Conservation (phyloP, 2,797 vertebrate species). For the Pyrocephalus nanus region DNA sequence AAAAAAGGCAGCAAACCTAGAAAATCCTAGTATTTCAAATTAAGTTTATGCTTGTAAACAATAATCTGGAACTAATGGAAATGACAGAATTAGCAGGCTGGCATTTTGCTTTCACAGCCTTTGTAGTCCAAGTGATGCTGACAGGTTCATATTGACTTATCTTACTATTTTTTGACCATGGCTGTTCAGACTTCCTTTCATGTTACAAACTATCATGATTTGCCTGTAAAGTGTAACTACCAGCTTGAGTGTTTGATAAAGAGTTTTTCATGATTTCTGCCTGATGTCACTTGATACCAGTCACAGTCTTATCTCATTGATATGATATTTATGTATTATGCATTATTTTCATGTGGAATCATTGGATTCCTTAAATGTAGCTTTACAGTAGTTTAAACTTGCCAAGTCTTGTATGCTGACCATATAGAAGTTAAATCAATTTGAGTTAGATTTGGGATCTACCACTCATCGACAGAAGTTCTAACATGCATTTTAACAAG, state of each 20-base stretch:
- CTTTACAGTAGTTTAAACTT: background rate
- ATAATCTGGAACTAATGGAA: background rate
- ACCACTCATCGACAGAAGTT: background rate
- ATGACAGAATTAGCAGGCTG: background rate
- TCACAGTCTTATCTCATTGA: background rate
- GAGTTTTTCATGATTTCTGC: background rate
- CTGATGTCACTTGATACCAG: background rate
- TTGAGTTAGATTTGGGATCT: background rate
- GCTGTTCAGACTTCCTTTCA: background rate
- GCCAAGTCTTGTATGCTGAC: background rate
- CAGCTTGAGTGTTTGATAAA: background rate
- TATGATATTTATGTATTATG: background rate
- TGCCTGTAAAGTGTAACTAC: background rate
- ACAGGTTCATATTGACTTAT: background rate
- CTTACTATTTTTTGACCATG: background rate
- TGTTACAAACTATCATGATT: background rate
- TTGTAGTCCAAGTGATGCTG: background rate
- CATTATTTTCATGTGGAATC: background rate
- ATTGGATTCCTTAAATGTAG: background rate
- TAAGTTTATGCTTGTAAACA: background rate
- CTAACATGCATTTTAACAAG: background rate
- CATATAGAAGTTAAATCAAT: background rate
- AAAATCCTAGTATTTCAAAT: background rate
- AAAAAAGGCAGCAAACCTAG: background rate
- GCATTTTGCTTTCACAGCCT: background rate